phyloP scores from a whole-genome alignment of 30 jellyfish, hydroid and myxozoan species.

The Aurelia sp. region DNA sequence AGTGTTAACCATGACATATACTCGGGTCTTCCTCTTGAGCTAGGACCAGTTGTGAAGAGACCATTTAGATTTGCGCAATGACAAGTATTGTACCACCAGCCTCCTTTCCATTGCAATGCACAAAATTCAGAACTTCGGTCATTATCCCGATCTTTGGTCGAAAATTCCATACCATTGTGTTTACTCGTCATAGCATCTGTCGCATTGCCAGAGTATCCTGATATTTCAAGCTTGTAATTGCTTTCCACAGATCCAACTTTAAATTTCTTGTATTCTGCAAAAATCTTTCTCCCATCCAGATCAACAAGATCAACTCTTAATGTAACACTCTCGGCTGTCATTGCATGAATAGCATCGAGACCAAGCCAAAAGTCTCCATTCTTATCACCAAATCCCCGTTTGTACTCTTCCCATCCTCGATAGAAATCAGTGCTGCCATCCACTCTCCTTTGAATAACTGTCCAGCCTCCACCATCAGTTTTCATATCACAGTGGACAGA shows the following conservation, averaged over 20 bases:
- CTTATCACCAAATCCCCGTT: slow-evolving; percentile 19
- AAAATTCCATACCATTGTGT: slow-evolving; percentile 11
- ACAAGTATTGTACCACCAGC: slow-evolving; percentile 21
- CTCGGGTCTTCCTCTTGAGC: too few species aligned
- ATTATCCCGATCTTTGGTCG: slow-evolving; percentile 20
- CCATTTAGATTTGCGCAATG: neutral
- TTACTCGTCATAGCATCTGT: neutral
- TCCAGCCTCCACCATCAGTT: slow-evolving; percentile 39
- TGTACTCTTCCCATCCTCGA: slow-evolving; percentile 17
- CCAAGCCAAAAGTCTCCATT: slow-evolving; percentile 31
- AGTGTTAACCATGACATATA: too few species aligned
- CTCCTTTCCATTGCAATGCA: slow-evolving; percentile 9
- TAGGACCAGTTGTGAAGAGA: too few species aligned
- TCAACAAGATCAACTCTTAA: slow-evolving; percentile 1
- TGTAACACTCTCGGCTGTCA: neutral
- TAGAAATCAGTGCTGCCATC: neutral
- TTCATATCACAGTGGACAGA: slow-evolving; percentile 19
- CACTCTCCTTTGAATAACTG: slow-evolving; percentile 33
- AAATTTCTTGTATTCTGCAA: slow-evolving; percentile 2
- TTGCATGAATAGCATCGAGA: slow-evolving; percentile 5
- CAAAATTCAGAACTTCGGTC: neutral
- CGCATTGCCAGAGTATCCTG: neutral
- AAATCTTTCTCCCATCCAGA: neutral
- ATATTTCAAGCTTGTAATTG: neutral
- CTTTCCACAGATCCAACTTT: neutral